Base-by-base conservation (phyloP, 92 coral and sea anemone species). In the Bergia puertoricense region DNA sequence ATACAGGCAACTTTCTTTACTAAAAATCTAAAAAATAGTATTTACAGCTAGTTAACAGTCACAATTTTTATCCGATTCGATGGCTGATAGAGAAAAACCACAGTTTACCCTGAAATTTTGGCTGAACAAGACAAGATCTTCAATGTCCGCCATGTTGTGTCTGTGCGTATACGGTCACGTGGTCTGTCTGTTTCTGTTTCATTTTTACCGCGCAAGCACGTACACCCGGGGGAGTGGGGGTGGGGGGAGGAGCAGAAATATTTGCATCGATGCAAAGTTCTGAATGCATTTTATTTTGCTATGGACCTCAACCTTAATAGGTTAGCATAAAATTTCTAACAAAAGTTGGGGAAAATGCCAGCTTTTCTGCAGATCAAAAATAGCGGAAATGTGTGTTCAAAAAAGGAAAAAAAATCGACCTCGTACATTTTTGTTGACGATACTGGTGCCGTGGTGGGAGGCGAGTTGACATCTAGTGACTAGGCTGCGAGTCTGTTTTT, bases 81-180 rank as follows among this genome's bases (percentile, higher is more conserved):
- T 62, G 69, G 30, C 18, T 1, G 30, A 16, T 22, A 14, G 13
- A 62, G 16, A 62, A 62, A 23, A 62, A 2, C n/a, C 2, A 22
- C 69, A 62, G 86, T 74, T 74, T 89, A 94, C 98, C 94, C 74
- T 94, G 85, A 94, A 90, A 76, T 86, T 89, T 76, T 94, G 82
- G 45, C 92, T 79, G 81, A 93, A 94, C 43, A 75, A 89, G 22
- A 92, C 82, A 44, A 89, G 90, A 15, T 92, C 97, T 11, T 93
- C 95, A 16, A 94, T 69, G 39, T 88, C 76, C 59, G 90, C 90
- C 85, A 80, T 80, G 69, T 80, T 80, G 48, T 59, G 45, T 13
- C 73, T 2, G 23, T 6, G 16, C 14, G 16, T 62, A 15, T 54
- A 56, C 0, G 45, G 37, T 80, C 85, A 80, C 73, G 85, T 80